A percentile compares a stretch with the other conserved stretches of the same genome.
These are phyloP conservation scores for Chunga burmeisteri DNA, from an alignment of 2,113 vertebrate genomes.

Conservation along the genomic window DNA sequence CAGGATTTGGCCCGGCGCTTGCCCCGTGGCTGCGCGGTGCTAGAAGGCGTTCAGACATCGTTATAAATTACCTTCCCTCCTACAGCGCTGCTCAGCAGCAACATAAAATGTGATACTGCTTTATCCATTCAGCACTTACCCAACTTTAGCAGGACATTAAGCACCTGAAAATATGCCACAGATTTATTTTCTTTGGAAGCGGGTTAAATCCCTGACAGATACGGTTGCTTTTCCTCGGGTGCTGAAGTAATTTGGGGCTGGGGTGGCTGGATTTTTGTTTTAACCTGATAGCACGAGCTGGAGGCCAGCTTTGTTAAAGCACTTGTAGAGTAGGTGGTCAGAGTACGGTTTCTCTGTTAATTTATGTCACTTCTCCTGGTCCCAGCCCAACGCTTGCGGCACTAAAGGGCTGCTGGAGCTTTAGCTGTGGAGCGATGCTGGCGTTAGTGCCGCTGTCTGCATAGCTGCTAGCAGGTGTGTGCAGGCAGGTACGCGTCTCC, in stretches of 20 bases:
- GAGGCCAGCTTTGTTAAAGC: constrained; percentile 17
- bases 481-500: background rate
- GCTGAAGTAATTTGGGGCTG: constrained; percentile 42
- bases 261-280: constrained; percentile 2
- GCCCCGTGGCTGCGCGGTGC: accelerated
- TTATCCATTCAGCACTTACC: constrained; percentile 51
- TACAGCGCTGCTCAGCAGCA: background rate
- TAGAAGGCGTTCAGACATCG: background rate
- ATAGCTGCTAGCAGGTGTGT: background rate
- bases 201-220: constrained; percentile 15
- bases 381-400: accelerated
- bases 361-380: background rate
- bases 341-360: background rate
- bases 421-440: background rate
- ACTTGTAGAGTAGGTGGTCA: constrained; percentile 19
- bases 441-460: background rate
- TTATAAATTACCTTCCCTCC: constrained; percentile 11
- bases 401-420: background rate
- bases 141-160: constrained; percentile 46
- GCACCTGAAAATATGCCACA: background rate
- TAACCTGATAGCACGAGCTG: background rate
- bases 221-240: background rate
- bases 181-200: constrained; percentile 50
- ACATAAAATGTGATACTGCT: constrained; percentile 37
- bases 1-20: background rate